phyloP scores from a whole-genome alignment of 2,113 vertebrate genomes.

The Thunnus maccoyii region DNA sequence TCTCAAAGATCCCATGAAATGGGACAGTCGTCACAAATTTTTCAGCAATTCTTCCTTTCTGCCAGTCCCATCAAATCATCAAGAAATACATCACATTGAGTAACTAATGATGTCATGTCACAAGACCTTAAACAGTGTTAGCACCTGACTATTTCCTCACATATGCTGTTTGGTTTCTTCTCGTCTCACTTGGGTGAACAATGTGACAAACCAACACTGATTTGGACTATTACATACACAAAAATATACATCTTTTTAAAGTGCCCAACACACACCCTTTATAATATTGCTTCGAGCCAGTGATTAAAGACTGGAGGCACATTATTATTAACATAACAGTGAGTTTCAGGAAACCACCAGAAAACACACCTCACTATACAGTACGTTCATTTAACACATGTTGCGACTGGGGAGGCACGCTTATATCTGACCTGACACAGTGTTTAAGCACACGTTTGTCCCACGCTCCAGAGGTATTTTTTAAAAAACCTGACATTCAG shows the following conservation, averaged over 20 bases:
- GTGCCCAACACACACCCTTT: conserved; percentile 31
- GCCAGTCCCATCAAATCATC: neutral
- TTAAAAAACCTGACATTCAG: conserved; percentile 68
- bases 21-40: neutral
- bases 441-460: conserved; percentile 21
- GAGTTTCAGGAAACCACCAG: conserved; percentile 32
- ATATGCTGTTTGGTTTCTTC: conserved; percentile 23
- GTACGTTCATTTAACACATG: conserved; percentile 10
- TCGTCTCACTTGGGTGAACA: conserved; percentile 8
- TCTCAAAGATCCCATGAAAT: neutral
- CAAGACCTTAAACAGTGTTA: neutral
- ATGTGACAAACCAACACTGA: conserved; percentile 26
- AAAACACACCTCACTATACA: conserved; percentile 26
- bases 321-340: conserved; percentile 43
- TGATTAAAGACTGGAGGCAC: conserved; percentile 68
- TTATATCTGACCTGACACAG: conserved; percentile 27
- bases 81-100: neutral
- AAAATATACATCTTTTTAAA: conserved; percentile 62
- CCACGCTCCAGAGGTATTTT: conserved; percentile 66
- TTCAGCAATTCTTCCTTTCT: neutral
- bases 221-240: conserved; percentile 39
- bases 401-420: conserved; percentile 23
- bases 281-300: conserved; percentile 69
- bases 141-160: neutral
- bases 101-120: neutral